Evolutionary conservation across 2,888 invertebrate species (phyloP), one percentile per base, ranked within the genome.

Genomic region (Zhengitettix transpicula): DNA sequence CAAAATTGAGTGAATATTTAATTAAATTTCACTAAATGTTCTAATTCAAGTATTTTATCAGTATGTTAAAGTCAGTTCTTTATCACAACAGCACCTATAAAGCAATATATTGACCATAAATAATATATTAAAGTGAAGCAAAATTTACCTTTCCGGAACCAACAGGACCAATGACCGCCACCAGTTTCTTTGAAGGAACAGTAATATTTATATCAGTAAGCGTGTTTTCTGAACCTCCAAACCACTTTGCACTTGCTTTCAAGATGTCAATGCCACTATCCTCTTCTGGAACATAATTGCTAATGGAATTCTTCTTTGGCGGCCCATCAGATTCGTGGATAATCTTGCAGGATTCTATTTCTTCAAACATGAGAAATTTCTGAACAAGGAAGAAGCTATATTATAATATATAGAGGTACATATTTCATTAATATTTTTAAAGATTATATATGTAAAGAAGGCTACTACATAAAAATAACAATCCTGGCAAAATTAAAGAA

Each of bases 111-210:
- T 28, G 28, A 28, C 28, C 28, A 28, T 7, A 7, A 28, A 28
- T 7, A 28, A 5, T 28, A 28, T 7, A 28, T 28, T 28, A 5
- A 28, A 28, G 3, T 28, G 28, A 5, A 28, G 10, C 17, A 12
- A n/a, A 10, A 17, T 61, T 59, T 67, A 79, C 80, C 73, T 90
- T 95, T 68, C 94, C 94, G 42, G 89, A 79, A 11, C 94, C 95
- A 14, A 94, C 92, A 0, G 91, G 84, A 11, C 94, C 94, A 62
- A 94, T 85, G 16, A 95, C 78, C 1, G 88, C 90, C 65, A 87
- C 82, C 57, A 82, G 74, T 57, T 74, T 64, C 1, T 77, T 76
- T 0, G 72, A 65, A 8, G 78, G 76, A 2, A 86, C 75, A 0
- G 74, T 73, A 12, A 86, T 67, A 66, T 78, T 81, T 10, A 87